These are phyloP conservation scores for Rallus crepitans DNA, from an alignment of 2,797 vertebrate genomes.

Conservation along the genomic window DNA sequence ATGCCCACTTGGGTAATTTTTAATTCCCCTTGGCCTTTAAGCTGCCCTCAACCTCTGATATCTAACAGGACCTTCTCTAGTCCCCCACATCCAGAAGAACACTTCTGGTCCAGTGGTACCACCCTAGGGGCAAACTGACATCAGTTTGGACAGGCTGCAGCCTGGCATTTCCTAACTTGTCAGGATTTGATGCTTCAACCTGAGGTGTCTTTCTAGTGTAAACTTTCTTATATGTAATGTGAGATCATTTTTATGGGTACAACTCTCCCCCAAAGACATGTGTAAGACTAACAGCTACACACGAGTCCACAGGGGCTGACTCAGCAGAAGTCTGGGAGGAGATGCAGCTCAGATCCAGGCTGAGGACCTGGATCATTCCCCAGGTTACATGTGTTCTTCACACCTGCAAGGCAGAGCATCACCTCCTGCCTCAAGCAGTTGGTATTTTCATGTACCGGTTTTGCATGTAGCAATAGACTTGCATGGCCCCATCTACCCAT, in stretches of 20 bases:
- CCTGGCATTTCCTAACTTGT: background rate
- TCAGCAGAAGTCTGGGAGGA: background rate
- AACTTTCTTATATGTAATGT: background rate
- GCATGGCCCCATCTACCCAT: rapidly evolving
- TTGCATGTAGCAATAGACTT: background rate
- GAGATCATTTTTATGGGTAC: background rate
- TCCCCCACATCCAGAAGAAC: background rate
- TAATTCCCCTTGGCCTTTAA: background rate
- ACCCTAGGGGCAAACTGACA: background rate
- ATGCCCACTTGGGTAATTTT: background rate
- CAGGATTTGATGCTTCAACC: background rate
- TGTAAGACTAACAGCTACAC: background rate
- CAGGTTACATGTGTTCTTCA: background rate
- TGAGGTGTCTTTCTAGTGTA: background rate
- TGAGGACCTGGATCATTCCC: background rate
- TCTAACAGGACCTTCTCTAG: background rate
- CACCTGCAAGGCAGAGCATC: background rate
- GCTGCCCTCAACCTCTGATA: background rate
- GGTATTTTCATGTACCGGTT: background rate
- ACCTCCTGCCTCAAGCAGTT: background rate
- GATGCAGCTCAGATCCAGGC: background rate
- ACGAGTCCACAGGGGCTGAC: background rate
- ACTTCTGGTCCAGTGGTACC: background rate
- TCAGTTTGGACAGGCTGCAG: background rate
- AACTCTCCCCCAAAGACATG: background rate